Evolutionary conservation across 2,113 vertebrate genomes (phyloP).

Genomic region (Podocnemis expansa): DNA sequence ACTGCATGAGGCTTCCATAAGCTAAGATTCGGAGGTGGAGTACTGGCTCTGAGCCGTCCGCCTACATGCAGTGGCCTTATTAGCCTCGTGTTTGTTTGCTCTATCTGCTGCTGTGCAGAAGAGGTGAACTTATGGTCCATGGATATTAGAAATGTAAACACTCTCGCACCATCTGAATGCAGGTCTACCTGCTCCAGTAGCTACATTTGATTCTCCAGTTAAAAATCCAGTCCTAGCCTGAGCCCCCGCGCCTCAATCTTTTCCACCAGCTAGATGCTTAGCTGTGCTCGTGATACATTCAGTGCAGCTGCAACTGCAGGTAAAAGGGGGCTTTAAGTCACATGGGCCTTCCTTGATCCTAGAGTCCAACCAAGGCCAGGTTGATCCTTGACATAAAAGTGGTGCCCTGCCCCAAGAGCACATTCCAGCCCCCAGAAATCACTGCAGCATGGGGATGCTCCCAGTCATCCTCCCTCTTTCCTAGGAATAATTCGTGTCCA

Average conservation of each 20-base stretch:
- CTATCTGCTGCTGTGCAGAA: not conserved
- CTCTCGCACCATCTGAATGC: not conserved
- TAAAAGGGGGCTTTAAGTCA: not conserved
- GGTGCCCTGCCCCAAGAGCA: not conserved
- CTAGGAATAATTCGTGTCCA: not conserved
- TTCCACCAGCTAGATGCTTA: not conserved
- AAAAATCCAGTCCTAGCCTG: constrained; percentile 15
- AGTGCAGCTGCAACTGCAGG: not conserved
- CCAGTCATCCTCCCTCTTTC: not conserved
- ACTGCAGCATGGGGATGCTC: not conserved
- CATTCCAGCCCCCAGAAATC: not conserved
- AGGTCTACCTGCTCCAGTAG: not conserved
- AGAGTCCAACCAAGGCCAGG: not conserved
- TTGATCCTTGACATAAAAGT: not conserved
- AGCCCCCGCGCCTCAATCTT: constrained; percentile 4
- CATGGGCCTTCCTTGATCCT: not conserved
- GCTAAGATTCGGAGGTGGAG: not conserved
- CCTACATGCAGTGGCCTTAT: not conserved
- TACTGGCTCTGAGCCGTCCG: not conserved
- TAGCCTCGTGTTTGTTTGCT: not conserved
- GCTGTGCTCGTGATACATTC: not conserved
- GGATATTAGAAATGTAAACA: not conserved
- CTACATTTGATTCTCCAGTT: constrained; percentile 6
- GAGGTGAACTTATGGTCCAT: not conserved
- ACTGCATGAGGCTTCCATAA: not conserved